Conservation (phyloP, 2,888 invertebrate species). For the Temnothorax ravouxi region DNA sequence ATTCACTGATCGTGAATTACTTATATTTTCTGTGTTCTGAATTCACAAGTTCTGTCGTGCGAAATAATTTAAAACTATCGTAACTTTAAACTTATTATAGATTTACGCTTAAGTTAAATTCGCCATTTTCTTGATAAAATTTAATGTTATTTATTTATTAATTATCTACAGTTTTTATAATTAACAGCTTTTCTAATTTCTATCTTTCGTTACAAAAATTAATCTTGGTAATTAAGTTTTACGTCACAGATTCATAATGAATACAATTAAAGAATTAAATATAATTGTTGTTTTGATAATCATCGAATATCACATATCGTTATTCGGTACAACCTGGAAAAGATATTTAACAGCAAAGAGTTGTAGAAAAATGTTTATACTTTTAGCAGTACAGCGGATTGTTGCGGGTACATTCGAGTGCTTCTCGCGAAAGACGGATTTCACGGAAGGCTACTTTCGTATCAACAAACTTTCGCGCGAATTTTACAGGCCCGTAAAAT, state of each 20-base stretch:
- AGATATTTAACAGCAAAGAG: not conserved
- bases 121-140: not conserved
- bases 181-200: not conserved
- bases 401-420: not conserved
- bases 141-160: not conserved
- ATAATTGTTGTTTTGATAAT: not conserved
- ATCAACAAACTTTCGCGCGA: conserved; percentile 34
- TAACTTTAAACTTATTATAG: not conserved
- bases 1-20: conserved; percentile 25
- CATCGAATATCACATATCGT: not conserved
- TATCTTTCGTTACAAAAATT: not conserved
- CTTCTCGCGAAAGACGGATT: conserved; percentile 17
- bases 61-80: not conserved
- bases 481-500: conserved; percentile 55
- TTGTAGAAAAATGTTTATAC: not conserved
- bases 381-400: not conserved
- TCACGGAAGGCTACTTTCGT: not conserved
- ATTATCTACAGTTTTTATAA: not conserved
- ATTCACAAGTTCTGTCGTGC: conserved; percentile 8
- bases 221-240: not conserved
- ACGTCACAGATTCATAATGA: not conserved
- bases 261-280: not conserved
- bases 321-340: not conserved
- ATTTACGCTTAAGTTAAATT: conserved; percentile 1
- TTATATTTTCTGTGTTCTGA: not conserved